phyloP scores from a whole-genome alignment of 2,888 invertebrate species.

The Prostheceraeus crozeri region DNA sequence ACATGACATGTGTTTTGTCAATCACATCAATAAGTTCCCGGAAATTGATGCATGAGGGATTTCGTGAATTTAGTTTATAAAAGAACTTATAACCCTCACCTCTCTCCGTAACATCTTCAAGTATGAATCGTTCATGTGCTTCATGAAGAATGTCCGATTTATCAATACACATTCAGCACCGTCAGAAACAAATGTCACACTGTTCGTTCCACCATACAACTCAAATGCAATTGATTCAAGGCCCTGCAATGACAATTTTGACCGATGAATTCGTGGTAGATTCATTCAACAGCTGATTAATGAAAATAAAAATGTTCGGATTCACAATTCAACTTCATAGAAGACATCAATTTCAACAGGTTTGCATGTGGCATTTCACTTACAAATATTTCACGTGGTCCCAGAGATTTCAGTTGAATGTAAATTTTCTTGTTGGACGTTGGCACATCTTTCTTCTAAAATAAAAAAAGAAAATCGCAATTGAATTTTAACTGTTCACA shows the following conservation, averaged over 20 bases:
- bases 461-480: no score
- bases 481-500: no score
- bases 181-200: conserved; percentile 51
- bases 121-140: conserved; percentile 47
- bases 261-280: neutral
- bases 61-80: no score
- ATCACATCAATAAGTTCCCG: no score
- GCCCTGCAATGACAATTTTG: conserved; percentile 43
- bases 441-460: no score
- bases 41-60: no score
- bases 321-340: no score
- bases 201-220: conserved; percentile 42
- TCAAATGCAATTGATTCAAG: conserved; percentile 44
- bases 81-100: no score
- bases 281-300: no score
- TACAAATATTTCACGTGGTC: conserved; percentile 47
- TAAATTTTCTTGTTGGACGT: conserved; percentile 42
- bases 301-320: no score
- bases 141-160: conserved; percentile 50
- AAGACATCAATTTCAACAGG: neutral
- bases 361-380: conserved; percentile 40
- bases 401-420: conserved; percentile 46
- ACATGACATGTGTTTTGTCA: no score
- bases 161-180: conserved; percentile 55
- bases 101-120: conserved; percentile 46